phyloP scores from a whole-genome alignment of 2,113 vertebrate species.

The Emydocephalus ijimae region DNA sequence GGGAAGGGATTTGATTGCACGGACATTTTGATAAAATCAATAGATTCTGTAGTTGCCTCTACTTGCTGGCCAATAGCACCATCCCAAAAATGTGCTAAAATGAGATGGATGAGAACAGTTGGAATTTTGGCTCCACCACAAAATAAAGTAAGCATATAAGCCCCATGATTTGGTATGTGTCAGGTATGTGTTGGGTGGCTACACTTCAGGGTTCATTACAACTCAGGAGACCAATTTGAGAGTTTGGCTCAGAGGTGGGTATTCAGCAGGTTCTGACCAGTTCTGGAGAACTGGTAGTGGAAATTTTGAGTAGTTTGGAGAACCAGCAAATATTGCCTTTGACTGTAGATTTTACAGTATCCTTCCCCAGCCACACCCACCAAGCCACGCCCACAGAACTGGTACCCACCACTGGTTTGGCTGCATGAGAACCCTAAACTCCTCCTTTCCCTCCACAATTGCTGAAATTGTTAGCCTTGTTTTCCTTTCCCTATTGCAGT shows the following conservation, averaged over 20 bases:
- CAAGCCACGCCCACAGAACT: too few species aligned
- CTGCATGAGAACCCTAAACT: background rate
- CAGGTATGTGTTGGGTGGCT: background rate
- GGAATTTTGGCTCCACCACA: background rate
- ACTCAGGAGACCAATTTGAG: background rate
- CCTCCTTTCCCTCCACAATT: background rate
- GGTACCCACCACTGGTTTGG: too few species aligned
- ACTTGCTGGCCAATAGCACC: background rate
- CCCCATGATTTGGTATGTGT: background rate
- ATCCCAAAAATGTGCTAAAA: background rate
- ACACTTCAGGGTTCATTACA: background rate
- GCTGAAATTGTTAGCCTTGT: background rate
- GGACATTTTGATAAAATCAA: background rate
- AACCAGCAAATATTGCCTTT: too few species aligned
- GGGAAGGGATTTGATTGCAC: background rate
- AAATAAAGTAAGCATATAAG: background rate
- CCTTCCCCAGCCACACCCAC: too few species aligned
- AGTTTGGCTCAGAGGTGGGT: background rate
- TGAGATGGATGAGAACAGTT: background rate
- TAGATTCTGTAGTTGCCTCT: background rate
- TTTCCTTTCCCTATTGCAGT: background rate
- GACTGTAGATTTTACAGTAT: too few species aligned
- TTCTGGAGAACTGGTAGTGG: too few species aligned
- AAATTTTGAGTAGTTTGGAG: too few species aligned
- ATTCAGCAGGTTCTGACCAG: too few species aligned